A percentile compares a stretch with the other conserved stretches of the same genome.
Conservation (phyloP, 1,140 invertebrate genomes). For the Drosophila orena region DNA sequence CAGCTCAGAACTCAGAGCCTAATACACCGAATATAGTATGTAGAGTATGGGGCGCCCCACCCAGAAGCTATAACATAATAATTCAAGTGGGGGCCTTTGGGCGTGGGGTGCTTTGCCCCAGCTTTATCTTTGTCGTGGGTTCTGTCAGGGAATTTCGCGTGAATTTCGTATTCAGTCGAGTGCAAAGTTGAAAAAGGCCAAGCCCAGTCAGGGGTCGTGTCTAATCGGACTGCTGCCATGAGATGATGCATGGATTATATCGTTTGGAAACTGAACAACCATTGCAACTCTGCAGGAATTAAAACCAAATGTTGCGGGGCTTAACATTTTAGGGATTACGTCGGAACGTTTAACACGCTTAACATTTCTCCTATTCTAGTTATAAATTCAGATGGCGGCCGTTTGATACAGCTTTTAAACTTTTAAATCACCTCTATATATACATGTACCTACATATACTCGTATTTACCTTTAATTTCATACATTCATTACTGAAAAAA, state of each 20-base stretch:
- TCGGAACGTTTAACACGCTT: conserved; percentile 18
- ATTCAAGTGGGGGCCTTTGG: conserved; percentile 17
- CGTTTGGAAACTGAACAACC: conserved; percentile 45
- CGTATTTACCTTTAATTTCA: neutral
- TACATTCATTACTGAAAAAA: too few species aligned
- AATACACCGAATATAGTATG: conserved; percentile 1
- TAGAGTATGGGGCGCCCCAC: conserved; percentile 8
- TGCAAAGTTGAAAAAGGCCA: conserved; percentile 67
- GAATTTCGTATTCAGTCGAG: conserved; percentile 67
- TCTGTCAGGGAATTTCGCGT: conserved; percentile 57
- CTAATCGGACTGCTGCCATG: conserved; percentile 53
- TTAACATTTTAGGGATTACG: conserved; percentile 40
- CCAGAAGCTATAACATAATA: conserved; percentile 45
- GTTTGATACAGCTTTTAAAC: too few species aligned
- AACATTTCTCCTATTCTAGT: conserved; percentile 13
- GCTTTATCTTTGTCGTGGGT: conserved; percentile 58
- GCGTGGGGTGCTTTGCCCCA: neutral
- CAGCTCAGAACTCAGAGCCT: neutral
- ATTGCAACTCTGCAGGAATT: conserved; percentile 37
- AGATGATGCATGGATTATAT: conserved; percentile 57
- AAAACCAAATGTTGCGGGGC: conserved; percentile 40
- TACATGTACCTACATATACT: too few species aligned
- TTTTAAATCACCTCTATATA: too few species aligned
- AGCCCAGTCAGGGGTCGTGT: conserved; percentile 31
- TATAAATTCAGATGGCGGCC: neutral